Conservation (phyloP, 2,888 invertebrate species). For the Lepeophtheirus nordmannii region DNA sequence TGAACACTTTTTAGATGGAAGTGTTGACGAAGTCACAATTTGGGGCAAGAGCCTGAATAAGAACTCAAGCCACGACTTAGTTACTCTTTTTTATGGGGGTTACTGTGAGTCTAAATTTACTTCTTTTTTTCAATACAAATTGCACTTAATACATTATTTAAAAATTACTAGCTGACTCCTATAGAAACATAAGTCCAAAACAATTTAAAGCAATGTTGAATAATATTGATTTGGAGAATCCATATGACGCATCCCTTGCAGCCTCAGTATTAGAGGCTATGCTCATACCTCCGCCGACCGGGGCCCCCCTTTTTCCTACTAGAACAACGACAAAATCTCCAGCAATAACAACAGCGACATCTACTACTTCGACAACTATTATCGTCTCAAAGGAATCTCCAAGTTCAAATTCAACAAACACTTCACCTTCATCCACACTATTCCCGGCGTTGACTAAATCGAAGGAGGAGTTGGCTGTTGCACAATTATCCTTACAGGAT, state of each 20-base stretch:
- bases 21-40: slow-evolving; percentile 16
- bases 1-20: not conserved
- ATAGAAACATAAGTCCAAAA: slow-evolving; percentile 12
- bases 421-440: not conserved
- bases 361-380: not conserved
- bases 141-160: not conserved
- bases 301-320: slow-evolving; percentile 15
- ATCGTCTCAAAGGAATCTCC: not conserved
- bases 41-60: slow-evolving; percentile 3
- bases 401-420: not conserved
- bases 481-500: not conserved
- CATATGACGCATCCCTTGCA: slow-evolving; percentile 16
- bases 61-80: not conserved
- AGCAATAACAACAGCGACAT: not conserved
- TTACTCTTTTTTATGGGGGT: slow-evolving; percentile 12
- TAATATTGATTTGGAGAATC: slow-evolving; percentile 7
- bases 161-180: not conserved
- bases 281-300: slow-evolving; percentile 16
- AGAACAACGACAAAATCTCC: not conserved
- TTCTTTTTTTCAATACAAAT: not conserved
- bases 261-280: slow-evolving; percentile 20
- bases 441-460: not conserved
- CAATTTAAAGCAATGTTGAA: slow-evolving; percentile 19
- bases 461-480: not conserved
- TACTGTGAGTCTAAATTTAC: not conserved